Evolutionary conservation across 1,140 invertebrate genomes (phyloP), one percentile per base, ranked within the genome.

Genomic region (Trinorchestia longiramus): DNA sequence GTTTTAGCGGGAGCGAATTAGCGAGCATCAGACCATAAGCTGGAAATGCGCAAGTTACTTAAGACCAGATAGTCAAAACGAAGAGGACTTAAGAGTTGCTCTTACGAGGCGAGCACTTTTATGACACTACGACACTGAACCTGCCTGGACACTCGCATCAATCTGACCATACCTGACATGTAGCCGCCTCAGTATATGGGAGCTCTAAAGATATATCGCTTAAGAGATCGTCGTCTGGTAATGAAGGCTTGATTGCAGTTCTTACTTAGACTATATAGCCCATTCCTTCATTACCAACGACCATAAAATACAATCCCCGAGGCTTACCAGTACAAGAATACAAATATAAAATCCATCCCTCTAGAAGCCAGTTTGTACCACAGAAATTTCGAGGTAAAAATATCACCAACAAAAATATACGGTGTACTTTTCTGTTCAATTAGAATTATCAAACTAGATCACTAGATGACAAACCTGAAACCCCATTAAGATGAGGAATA

Each of bases 21-120:
- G 88, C 88, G 88, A 91, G 88, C 88, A 91, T 91, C 88, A 91
- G 43, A 44, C 92, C 92, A 94, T 94, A 94, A 94, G 92, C 44
- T 94, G 44, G 43, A 94, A 94, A 94, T 94, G 92, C 44, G 92
- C 92, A 47, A 47, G 92, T 94, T 94, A 94, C 92, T 94, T 45
- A 94, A 47, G 44, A 19, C 44, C 43, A 43, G 92, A 94, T 94
- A 94, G 88, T 43, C 44, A 94, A 23, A 11, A 94, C 88, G 88
- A 90, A 42, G 88, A 90, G 36, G 87, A 41, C 87, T 87, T 87
- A 53, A 53, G 19, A 77, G 62, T 77, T 77, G 11, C 62, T 77
- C 62, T 77, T 77, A 36, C 11, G 62, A 77, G 28, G 88, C 88
- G n/a, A 43, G 88, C 88, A 43, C 88, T 90, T 77, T 90, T 90